These are phyloP conservation scores for Liodrosophila aerea DNA, from an alignment of 2,888 invertebrate species.

Conservation along the genomic window DNA sequence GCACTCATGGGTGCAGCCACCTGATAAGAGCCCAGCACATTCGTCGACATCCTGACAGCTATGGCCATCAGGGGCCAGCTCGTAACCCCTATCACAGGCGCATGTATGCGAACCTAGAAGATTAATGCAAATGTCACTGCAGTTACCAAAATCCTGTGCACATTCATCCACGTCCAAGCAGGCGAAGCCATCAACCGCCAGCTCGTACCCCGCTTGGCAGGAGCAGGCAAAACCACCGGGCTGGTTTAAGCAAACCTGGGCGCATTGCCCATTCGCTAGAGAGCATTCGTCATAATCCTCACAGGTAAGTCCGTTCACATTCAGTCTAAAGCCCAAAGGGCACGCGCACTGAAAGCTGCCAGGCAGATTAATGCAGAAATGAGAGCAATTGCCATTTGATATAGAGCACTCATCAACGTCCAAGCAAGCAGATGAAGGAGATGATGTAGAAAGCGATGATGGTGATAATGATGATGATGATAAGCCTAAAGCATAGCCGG, in stretches of 20 bases:
- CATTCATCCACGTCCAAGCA: constrained; percentile 85
- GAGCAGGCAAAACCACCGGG: constrained; percentile 83
- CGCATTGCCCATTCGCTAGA: constrained; percentile 84
- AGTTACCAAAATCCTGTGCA: constrained; percentile 83
- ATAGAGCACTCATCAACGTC: constrained; percentile 83
- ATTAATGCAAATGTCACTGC: constrained; percentile 85
- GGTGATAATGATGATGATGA: constrained; percentile 5
- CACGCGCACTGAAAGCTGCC: constrained; percentile 84
- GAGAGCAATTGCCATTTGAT: constrained; percentile 85
- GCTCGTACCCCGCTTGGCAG: constrained; percentile 83
- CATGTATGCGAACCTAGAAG: constrained; percentile 83
- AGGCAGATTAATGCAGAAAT: constrained; percentile 83
- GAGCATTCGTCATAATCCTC: constrained; percentile 83
- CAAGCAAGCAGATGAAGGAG: constrained; percentile 76
- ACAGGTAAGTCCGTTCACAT: constrained; percentile 77
- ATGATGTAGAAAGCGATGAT: constrained; percentile 23
- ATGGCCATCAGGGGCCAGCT: constrained; percentile 77
- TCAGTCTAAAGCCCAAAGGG: constrained; percentile 81
- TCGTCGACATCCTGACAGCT: constrained; percentile 83
- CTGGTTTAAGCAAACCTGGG: constrained; percentile 84
- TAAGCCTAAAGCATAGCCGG: constrained; percentile 82
- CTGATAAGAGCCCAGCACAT: constrained; percentile 76
- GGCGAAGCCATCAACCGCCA: constrained; percentile 74
- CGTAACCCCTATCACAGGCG: constrained; percentile 83
- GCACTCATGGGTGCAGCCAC: constrained; percentile 84